These are phyloP conservation scores for Frankliniella fusca DNA, from an alignment of 2,888 invertebrate genomes.

Conservation along the genomic window DNA sequence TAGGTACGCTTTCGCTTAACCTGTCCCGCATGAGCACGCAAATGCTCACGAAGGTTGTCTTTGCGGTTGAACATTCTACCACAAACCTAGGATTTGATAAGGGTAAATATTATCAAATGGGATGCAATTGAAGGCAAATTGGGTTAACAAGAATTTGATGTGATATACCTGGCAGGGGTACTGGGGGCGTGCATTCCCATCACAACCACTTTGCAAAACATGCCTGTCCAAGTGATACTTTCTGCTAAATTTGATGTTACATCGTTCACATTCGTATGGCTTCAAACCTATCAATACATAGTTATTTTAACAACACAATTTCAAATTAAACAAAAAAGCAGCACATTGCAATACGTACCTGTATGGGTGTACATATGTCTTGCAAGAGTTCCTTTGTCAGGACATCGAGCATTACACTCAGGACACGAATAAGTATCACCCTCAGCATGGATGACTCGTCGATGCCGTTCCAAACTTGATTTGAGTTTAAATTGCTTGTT, in stretches of 20 bases:
- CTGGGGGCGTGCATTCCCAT: conserved; percentile 53
- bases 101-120: neutral
- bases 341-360: conserved; percentile 42
- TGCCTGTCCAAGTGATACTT: conserved; percentile 71
- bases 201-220: conserved; percentile 64
- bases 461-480: conserved; percentile 62
- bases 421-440: conserved; percentile 59
- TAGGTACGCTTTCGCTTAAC: conserved; percentile 55
- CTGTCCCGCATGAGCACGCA: conserved; percentile 61
- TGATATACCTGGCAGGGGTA: conserved; percentile 55
- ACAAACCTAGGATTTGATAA: conserved; percentile 54
- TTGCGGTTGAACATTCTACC: conserved; percentile 61
- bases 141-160: neutral
- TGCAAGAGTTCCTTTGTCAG: conserved; percentile 57
- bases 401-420: conserved; percentile 64
- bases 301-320: neutral
- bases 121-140: neutral
- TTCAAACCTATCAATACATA: conserved; percentile 45
- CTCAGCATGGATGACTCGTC: conserved; percentile 64
- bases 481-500: conserved; percentile 68
- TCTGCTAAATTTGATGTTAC: conserved; percentile 67
- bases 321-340: too few species aligned
- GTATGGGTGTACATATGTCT: conserved; percentile 66
- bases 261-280: conserved; percentile 62
- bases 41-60: conserved; percentile 67